Evolutionary conservation across 2,797 vertebrate species (phyloP).

Genomic region (Sternarchorhynchus goeldii): DNA sequence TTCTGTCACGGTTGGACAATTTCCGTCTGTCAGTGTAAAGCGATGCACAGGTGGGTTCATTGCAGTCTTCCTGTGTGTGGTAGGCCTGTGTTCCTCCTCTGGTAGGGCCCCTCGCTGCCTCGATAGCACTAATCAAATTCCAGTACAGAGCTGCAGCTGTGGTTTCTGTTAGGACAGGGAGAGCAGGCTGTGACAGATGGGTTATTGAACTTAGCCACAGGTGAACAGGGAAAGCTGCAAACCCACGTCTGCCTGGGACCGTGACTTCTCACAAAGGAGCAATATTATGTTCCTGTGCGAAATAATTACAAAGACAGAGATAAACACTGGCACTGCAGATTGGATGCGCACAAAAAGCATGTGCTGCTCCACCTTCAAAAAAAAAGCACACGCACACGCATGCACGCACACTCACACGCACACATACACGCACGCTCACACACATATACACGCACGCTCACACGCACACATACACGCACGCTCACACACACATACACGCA

Average conservation of each 20-base stretch:
- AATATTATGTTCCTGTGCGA: slow-evolving; percentile 35
- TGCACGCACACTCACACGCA: not conserved
- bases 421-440: not conserved
- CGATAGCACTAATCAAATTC: slow-evolving; percentile 64
- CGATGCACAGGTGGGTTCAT: slow-evolving; percentile 34
- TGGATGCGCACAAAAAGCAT: not conserved
- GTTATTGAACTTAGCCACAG: slow-evolving; percentile 64
- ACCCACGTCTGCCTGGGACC: slow-evolving; percentile 36
- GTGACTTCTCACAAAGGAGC: slow-evolving; percentile 21
- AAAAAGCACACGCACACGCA: too few relatives aligned
- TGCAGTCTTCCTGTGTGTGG: slow-evolving; percentile 32
- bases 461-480: not conserved
- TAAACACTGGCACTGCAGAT: not conserved
- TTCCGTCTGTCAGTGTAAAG: slow-evolving; percentile 34
- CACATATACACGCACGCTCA: not conserved
- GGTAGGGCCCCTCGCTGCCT: slow-evolving; percentile 31
- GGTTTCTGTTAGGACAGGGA: slow-evolving; percentile 52
- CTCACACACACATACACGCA: not conserved
- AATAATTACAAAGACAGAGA: slow-evolving; percentile 59
- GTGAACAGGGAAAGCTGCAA: slow-evolving; percentile 63
- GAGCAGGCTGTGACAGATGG: slow-evolving; percentile 53
- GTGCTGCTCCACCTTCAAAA: not conserved
- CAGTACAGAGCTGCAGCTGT: slow-evolving; percentile 53
- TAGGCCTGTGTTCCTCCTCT: not conserved
- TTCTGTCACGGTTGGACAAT: slow-evolving; percentile 39